These are phyloP conservation scores for Sinella curviseta DNA, from an alignment of 1,140 invertebrate species.

Conservation along the genomic window DNA sequence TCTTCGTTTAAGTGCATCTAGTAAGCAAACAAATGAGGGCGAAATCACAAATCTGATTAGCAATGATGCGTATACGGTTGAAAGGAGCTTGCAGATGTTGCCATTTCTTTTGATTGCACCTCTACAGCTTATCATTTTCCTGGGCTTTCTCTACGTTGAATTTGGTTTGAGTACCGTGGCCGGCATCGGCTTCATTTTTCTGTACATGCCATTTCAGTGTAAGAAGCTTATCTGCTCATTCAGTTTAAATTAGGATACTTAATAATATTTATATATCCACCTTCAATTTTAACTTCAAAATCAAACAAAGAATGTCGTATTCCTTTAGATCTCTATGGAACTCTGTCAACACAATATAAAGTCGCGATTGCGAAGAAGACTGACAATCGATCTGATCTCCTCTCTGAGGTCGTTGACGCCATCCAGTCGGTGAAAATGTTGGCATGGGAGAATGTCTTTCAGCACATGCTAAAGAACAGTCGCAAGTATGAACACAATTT, in stretches of 20 bases:
- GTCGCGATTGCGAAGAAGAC: not conserved
- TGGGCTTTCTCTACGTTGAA: not conserved
- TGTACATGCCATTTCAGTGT: slow-evolving; percentile 29
- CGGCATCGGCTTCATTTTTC: slow-evolving; percentile 1
- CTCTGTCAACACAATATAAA: not conserved
- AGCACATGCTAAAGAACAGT: not conserved
- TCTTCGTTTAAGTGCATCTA: not conserved
- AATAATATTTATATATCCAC: no score
- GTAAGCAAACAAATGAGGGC: not conserved
- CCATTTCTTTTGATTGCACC: slow-evolving; percentile 12
- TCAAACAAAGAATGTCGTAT: no score
- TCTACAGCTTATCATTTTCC: not conserved
- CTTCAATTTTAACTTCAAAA: no score
- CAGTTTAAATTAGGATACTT: not conserved
- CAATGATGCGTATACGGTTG: not conserved
- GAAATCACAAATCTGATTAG: not conserved
- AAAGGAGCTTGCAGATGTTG: not conserved
- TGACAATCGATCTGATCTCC: not conserved
- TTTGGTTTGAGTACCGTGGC: not conserved
- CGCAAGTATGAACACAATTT: slow-evolving; percentile 1
- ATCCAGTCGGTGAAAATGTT: slow-evolving; percentile 10
- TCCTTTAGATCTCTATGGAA: not conserved
- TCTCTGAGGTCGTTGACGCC: not conserved
- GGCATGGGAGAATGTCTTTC: not conserved
- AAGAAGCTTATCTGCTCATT: not conserved